Base-by-base conservation (phyloP, 2,888 invertebrate species). In the Meiosimyza decipiens region DNA sequence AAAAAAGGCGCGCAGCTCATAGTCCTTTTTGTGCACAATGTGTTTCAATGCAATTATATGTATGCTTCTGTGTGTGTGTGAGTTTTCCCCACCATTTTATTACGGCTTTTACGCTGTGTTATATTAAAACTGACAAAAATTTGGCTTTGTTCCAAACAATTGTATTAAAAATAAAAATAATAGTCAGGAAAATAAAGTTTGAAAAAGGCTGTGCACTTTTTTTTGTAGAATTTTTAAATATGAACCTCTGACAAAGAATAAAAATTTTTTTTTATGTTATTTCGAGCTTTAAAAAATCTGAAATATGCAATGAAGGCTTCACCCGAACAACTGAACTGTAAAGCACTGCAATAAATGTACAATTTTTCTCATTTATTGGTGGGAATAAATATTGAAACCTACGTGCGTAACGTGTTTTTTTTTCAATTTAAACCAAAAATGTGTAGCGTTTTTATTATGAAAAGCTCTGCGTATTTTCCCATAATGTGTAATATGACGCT, bases 111-210 rank as follows among this genome's bases (percentile, higher is more conserved):
- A 55, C 28, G 13, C 28, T 40, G 62, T n/a, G 47, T 47, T 62
- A 49, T 62, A 62, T 62, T 62, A 62, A 15, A 40, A 62, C 16
- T 16, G 62, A 49, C 62, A 62, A 47, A 40, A 62, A n/a, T 62
- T 62, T 62, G 62, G 62, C 40, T 47, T n/a, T 40, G 16, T 62
- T 62, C 62, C 62, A 62, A 62, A 62, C n/a, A n/a, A 15, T n/a
- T 28, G 5, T 6, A 47, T 47, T 9, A 33, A 62, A 62, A 47
- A 33, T 28, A 16, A 33, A 15, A n/a, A 55, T 12, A 55, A 55
- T 12, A 55, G 9, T 16, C 12, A n/a, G 5, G 7, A 16, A 5
- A 55, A 16, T 55, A 5, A 55, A 22, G 22, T n/a, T 40, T 4
- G n/a, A 55, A 12, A 16, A 16, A 55, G 1, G 55, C 15, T 55